A percentile compares a stretch with the other conserved stretches of the same genome.
Conservation (phyloP, 2,888 invertebrate genomes). For the Hypomecis punctinalis region DNA sequence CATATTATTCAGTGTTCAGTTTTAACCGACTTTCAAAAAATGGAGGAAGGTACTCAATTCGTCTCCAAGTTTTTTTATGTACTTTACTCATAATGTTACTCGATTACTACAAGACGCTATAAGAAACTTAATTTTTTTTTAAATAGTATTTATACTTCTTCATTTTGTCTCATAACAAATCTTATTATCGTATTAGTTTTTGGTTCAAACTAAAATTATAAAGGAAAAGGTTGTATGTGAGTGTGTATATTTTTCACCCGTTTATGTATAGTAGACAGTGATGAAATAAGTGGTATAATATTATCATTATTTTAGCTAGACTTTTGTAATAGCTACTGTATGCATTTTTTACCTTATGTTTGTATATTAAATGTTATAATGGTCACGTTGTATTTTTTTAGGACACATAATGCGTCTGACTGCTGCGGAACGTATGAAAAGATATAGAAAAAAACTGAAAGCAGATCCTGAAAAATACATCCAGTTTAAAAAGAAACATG, state of each 20-base stretch:
- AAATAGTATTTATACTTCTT: conserved; percentile 1
- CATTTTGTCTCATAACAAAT: not conserved
- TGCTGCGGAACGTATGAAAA: conserved; percentile 12
- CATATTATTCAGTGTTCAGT: not conserved
- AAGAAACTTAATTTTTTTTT: not conserved
- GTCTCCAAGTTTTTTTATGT: conserved; percentile 1
- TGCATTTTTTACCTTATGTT: too few relatives aligned
- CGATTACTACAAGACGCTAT: not conserved
- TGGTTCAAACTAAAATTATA: too few relatives aligned
- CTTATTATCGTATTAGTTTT: too few relatives aligned
- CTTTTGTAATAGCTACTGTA: too few relatives aligned
- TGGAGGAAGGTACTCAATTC: not conserved
- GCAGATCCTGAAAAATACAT: conserved; percentile 15
- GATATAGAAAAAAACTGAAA: conserved; percentile 18
- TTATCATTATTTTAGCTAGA: too few relatives aligned
- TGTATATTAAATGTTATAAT: too few relatives aligned
- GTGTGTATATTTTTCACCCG: too few relatives aligned
- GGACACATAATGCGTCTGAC: conserved; percentile 10
- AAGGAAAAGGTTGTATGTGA: too few relatives aligned
- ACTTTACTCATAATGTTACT: conserved; percentile 1
- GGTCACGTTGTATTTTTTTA: not conserved
- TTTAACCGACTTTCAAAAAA: not conserved
- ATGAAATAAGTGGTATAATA: too few relatives aligned
- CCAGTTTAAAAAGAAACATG: conserved; percentile 1
- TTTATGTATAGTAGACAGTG: too few relatives aligned